These are phyloP conservation scores for Tokudaia muenninki DNA, from an alignment of 2,797 vertebrate genomes.

Conservation along the genomic window DNA sequence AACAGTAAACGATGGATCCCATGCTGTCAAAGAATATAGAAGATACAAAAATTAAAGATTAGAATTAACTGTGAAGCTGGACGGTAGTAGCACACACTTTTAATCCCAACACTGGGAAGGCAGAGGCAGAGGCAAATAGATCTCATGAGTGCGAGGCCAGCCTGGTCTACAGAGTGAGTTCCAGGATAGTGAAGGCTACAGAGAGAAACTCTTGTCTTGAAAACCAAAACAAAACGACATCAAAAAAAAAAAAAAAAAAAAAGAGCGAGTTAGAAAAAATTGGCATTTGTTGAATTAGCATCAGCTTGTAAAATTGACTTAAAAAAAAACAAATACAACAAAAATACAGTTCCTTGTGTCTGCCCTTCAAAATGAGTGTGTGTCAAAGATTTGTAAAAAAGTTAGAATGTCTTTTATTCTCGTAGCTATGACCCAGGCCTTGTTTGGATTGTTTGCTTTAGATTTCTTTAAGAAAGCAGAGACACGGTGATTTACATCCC, in stretches of 20 bases:
- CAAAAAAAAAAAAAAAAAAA: neutral
- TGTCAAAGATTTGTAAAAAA: neutral
- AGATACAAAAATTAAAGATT: neutral
- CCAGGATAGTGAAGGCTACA: neutral
- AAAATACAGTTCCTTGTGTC: neutral
- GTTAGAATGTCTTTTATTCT: neutral
- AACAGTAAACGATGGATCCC: neutral
- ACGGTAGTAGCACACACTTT: neutral
- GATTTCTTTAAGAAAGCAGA: conserved; percentile 26
- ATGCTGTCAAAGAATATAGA: neutral
- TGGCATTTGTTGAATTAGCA: neutral
- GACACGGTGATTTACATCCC: neutral
- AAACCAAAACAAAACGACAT: neutral
- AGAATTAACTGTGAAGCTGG: neutral
- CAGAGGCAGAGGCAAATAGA: neutral
- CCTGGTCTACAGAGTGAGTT: neutral
- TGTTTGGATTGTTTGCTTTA: neutral
- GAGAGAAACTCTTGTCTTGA: neutral
- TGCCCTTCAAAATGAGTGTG: neutral
- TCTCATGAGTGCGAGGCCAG: neutral
- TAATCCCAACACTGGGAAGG: neutral
- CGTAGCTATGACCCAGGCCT: neutral
- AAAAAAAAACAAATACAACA: neutral
- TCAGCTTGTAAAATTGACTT: neutral
- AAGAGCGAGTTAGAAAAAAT: neutral